These are phyloP conservation scores for Magallana nippona DNA, from an alignment of 2,888 invertebrate species.

Conservation along the genomic window DNA sequence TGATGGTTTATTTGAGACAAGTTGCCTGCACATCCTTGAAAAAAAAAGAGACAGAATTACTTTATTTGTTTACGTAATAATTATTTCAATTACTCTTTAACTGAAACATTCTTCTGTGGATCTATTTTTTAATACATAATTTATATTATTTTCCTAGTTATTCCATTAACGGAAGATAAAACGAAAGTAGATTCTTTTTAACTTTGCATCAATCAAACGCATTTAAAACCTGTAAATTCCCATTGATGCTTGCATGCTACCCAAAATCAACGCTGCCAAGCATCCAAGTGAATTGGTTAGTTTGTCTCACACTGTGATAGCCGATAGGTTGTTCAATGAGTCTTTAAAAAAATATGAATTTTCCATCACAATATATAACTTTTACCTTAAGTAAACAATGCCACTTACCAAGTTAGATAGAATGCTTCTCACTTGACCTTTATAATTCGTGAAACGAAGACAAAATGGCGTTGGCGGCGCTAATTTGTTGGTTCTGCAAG, in stretches of 20 bases:
- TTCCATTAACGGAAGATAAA: conserved; percentile 28
- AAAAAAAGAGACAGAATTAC: too few relatives aligned
- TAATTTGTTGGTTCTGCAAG: not conserved
- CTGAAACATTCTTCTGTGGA: too few relatives aligned
- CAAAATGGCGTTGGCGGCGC: conserved; percentile 28
- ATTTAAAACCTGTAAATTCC: conserved; percentile 44
- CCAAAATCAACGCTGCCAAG: conserved; percentile 40
- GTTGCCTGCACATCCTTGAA: too few relatives aligned
- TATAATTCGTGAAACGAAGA: conserved; percentile 4
- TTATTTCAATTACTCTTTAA: too few relatives aligned
- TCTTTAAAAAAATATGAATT: not conserved
- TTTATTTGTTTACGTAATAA: too few relatives aligned
- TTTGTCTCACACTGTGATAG: not conserved
- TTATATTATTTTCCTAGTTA: too few relatives aligned
- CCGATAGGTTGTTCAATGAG: not conserved
- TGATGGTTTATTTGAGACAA: too few relatives aligned
- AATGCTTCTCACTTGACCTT: not conserved
- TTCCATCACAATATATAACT: not conserved
- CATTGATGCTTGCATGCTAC: conserved; percentile 47
- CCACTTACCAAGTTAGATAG: not conserved
- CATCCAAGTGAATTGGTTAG: conserved; percentile 48
- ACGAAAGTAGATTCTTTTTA: conserved; percentile 44
- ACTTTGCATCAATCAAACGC: conserved; percentile 38
- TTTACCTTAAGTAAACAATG: not conserved
- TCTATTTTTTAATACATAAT: too few relatives aligned